A percentile compares a stretch with the other conserved stretches of the same genome.
Conservation (phyloP, 2,113 vertebrate genomes). For the Serilophus lunatus region DNA sequence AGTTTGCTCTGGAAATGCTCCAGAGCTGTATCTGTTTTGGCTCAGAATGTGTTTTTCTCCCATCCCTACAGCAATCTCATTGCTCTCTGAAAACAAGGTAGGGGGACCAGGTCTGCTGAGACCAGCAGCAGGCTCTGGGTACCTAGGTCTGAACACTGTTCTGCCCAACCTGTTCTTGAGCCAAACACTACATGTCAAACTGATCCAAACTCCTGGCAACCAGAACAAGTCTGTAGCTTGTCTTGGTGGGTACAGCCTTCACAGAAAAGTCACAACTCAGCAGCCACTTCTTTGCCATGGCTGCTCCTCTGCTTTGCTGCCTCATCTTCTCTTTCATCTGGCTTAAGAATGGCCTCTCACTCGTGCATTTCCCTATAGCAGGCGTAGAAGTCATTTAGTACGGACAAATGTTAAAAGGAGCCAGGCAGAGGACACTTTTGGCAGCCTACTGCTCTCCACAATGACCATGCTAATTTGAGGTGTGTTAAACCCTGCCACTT, state of each 20-base stretch:
- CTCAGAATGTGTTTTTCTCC: neutral
- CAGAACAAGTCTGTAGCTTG: neutral
- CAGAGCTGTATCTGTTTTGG: neutral
- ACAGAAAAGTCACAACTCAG: neutral
- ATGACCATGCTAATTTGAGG: neutral
- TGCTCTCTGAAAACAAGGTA: neutral
- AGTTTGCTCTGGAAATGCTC: neutral
- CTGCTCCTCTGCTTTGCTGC: neutral
- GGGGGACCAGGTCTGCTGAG: neutral
- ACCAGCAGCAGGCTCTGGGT: neutral
- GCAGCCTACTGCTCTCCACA: neutral
- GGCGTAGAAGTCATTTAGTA: neutral
- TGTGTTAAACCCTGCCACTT: neutral
- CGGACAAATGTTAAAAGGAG: neutral
- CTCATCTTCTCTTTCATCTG: neutral
- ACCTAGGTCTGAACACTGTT: neutral
- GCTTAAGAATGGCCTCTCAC: neutral
- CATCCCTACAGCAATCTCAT: neutral
- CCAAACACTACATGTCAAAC: neutral
- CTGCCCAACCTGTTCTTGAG: neutral
- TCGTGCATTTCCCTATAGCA: neutral
- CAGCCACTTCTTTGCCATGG: neutral
- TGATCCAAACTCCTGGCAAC: neutral
- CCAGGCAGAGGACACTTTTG: neutral
- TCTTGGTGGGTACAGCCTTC: neutral